Percentiles rank a stretch among this genome's conserved stretches.
phyloP scores from a whole-genome alignment of 2,113 vertebrate species.

The Prionailurus viverrinus region DNA sequence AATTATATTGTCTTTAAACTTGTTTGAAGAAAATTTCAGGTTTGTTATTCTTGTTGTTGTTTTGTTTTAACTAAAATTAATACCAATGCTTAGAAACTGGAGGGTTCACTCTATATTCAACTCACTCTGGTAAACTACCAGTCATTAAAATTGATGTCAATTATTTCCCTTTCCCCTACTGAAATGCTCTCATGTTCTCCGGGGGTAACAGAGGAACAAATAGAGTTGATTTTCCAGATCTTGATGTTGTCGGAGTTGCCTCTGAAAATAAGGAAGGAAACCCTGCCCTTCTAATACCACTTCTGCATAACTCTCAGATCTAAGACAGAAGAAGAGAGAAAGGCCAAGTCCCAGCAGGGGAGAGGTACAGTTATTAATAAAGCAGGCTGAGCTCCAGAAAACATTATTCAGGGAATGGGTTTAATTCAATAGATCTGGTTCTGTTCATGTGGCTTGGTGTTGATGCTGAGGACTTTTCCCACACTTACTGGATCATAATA shows the following conservation, averaged over 20 bases:
- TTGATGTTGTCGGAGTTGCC: neutral
- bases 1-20: neutral
- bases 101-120: neutral
- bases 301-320: neutral
- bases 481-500: neutral
- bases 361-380: neutral
- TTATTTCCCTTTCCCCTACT: neutral
- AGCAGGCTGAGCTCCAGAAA: neutral
- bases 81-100: neutral
- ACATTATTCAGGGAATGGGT: neutral
- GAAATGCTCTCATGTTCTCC: neutral
- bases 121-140: neutral
- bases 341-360: neutral
- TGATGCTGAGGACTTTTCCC: neutral
- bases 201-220: neutral
- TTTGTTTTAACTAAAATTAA: neutral
- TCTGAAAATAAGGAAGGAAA: slow-evolving; percentile 55
- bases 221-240: neutral
- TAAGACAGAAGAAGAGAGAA: neutral
- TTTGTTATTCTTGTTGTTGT: neutral
- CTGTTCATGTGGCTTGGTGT: neutral
- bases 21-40: neutral
- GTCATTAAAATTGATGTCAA: neutral
- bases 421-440: neutral
- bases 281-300: neutral